phyloP scores from a whole-genome alignment of 2,797 vertebrate species.

The Protonibea diacanthus region DNA sequence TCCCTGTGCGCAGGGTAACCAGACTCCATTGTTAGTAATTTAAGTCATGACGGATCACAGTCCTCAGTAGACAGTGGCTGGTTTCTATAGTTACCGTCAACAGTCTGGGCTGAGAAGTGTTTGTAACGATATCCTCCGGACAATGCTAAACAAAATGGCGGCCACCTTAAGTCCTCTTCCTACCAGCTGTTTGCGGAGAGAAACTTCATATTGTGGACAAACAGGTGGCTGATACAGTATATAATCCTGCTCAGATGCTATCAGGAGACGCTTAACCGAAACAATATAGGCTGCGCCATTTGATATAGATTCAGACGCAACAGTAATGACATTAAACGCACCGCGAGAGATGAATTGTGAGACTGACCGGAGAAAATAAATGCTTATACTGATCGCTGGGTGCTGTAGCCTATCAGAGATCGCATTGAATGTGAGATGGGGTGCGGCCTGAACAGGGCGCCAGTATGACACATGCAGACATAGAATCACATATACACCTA shows the following conservation, averaged over 20 bases:
- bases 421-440: not conserved
- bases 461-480: not conserved
- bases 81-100: constrained; percentile 81
- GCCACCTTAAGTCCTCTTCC: constrained; percentile 30
- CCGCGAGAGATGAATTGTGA: not conserved
- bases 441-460: not conserved
- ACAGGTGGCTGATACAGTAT: constrained; percentile 44
- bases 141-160: constrained; percentile 65
- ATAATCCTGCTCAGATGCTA: constrained; percentile 32
- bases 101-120: constrained; percentile 72
- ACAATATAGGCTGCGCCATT: constrained; percentile 11
- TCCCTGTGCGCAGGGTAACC: constrained; percentile 68
- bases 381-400: not conserved
- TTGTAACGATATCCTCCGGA: constrained; percentile 65
- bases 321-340: not conserved
- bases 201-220: constrained; percentile 41
- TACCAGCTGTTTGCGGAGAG: constrained; percentile 40
- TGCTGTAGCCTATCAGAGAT: not conserved
- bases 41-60: constrained; percentile 77
- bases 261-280: constrained; percentile 10
- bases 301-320: constrained; percentile 26
- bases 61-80: constrained; percentile 65
- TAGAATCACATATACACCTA: not conserved
- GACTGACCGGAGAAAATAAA: not conserved
- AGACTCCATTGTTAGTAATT: constrained; percentile 79